Conservation (phyloP, 2,797 vertebrate genomes). For the Kryptopterus vitreolus region DNA sequence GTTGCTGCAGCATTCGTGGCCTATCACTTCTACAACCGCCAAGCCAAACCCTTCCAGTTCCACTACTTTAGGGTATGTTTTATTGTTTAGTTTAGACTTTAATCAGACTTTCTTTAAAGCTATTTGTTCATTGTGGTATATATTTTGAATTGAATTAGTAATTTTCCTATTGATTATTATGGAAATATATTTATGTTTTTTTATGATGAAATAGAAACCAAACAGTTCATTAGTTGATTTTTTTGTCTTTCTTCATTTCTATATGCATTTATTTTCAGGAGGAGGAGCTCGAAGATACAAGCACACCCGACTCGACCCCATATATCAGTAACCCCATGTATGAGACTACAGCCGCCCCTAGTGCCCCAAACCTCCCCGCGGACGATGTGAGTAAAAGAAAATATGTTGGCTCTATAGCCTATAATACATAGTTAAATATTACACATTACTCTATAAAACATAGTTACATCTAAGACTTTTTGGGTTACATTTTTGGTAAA, state of each 20-base stretch:
- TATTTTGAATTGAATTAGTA: not conserved
- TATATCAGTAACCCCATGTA: slow-evolving; percentile 86
- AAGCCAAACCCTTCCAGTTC: slow-evolving; percentile 76
- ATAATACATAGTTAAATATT: no score
- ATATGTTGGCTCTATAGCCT: not conserved
- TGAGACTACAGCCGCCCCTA: slow-evolving; percentile 61
- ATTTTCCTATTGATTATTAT: not conserved
- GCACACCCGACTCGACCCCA: slow-evolving; percentile 60
- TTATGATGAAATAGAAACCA: not conserved
- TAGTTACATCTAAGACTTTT: not conserved
- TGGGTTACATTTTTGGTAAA: not conserved
- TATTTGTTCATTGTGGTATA: not conserved
- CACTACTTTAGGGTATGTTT: slow-evolving; percentile 86
- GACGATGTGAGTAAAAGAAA: slow-evolving; percentile 68
- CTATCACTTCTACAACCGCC: slow-evolving; percentile 82
- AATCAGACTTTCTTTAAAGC: no score
- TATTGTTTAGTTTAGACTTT: no score
- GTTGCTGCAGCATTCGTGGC: slow-evolving; percentile 68
- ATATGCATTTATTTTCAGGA: slow-evolving; percentile 64
- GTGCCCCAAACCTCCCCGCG: slow-evolving; percentile 46
- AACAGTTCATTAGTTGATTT: not conserved
- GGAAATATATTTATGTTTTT: no score
- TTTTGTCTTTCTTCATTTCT: not conserved
- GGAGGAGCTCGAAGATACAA: slow-evolving; percentile 70
- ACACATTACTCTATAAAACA: no score